Conservation (phyloP, 1,140 invertebrate species). For the Metopolophium dirhodum region DNA sequence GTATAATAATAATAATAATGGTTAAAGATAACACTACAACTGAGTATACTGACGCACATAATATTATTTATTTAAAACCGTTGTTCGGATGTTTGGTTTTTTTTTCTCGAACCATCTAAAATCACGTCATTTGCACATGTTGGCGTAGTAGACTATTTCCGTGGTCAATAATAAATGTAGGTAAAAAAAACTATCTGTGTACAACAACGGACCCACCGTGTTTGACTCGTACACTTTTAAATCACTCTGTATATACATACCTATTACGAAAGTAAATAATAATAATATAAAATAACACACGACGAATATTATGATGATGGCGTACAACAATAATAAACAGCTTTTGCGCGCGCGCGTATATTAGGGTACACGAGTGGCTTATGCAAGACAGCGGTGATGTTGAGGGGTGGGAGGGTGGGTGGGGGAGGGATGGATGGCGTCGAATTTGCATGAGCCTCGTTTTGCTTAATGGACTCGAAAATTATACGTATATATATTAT, state of each 20-base stretch:
- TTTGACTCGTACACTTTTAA: background rate
- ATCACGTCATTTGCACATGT: background rate
- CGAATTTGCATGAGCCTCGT: slow-evolving; percentile 55
- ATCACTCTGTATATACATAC: background rate
- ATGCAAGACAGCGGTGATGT: background rate
- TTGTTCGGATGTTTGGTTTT: background rate
- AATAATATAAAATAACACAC: background rate
- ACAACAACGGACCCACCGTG: background rate
- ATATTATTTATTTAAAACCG: background rate
- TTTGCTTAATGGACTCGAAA: slow-evolving; percentile 57
- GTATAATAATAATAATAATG: no score
- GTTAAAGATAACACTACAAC: no score
- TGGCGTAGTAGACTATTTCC: background rate
- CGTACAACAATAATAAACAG: background rate
- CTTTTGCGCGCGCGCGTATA: background rate
- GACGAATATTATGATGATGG: background rate
- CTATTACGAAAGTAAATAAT: background rate
- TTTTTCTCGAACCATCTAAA: background rate
- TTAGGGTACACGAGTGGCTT: background rate
- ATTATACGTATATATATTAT: slow-evolving; percentile 38
- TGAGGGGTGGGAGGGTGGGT: background rate
- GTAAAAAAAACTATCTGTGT: background rate
- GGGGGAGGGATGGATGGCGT: background rate
- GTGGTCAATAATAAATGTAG: background rate
- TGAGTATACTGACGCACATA: background rate